Conservation (phyloP, 2,888 invertebrate genomes). For the Ochropleura plecta region DNA sequence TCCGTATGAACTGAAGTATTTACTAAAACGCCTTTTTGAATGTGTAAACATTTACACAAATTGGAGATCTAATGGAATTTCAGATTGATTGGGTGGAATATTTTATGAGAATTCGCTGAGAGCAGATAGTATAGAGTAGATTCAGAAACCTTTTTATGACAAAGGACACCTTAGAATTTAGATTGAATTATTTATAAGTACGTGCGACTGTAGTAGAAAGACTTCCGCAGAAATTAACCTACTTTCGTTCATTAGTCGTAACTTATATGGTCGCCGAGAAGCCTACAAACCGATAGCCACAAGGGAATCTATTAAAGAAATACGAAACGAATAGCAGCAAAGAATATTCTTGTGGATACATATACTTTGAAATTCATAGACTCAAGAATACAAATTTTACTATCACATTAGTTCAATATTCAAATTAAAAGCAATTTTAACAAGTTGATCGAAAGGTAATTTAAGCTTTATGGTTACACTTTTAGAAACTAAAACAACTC, state of each 20-base stretch:
- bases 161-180: constrained; percentile 49
- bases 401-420: constrained; percentile 29
- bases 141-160: constrained; percentile 36
- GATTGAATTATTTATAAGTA: constrained; percentile 37
- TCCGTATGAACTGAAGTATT: constrained; percentile 53
- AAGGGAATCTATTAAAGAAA: constrained; percentile 42
- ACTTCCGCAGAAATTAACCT: constrained; percentile 46
- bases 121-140: constrained; percentile 16
- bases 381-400: constrained; percentile 30
- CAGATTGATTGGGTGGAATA: constrained; percentile 60
- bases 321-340: constrained; percentile 3
- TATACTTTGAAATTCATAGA: constrained; percentile 11
- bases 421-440: constrained; percentile 34
- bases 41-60: constrained; percentile 61
- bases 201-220: constrained; percentile 19
- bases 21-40: constrained; percentile 53
- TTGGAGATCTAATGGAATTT: constrained; percentile 61
- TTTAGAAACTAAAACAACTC: constrained; percentile 35
- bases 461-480: constrained; percentile 26
- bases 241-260: constrained; percentile 50
- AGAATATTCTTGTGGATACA: constrained; percentile 10
- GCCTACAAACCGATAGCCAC: constrained; percentile 46
- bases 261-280: constrained; percentile 48
- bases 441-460: constrained; percentile 41
- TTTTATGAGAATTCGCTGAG: constrained; percentile 48